Evolutionary conservation across 2,888 invertebrate genomes (phyloP).

Genomic region (Synanthedon formicaeformis): DNA sequence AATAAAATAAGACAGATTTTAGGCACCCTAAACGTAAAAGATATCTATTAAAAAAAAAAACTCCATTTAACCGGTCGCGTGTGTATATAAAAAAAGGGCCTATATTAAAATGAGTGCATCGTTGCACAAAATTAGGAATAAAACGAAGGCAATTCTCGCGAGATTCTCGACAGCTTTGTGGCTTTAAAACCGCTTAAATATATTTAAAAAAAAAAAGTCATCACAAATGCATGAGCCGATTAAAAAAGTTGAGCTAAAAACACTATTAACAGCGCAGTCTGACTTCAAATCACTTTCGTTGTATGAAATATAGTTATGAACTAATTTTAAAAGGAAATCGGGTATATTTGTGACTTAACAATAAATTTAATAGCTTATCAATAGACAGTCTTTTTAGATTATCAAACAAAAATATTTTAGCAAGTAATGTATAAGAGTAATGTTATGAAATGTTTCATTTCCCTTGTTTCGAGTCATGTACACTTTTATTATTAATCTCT

Average conservation of each 20-base stretch:
- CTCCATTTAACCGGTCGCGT: too few species aligned
- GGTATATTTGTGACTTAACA: conserved; percentile 65
- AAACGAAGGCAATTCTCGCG: conserved; percentile 1
- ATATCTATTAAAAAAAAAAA: too few species aligned
- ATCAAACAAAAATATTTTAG: conserved; percentile 35
- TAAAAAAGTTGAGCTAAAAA: conserved; percentile 7
- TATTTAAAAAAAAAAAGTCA: conserved; percentile 1
- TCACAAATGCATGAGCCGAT: conserved; percentile 3
- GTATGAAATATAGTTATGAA: conserved; percentile 44
- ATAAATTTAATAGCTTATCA: conserved; percentile 62
- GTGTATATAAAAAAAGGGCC: too few species aligned
- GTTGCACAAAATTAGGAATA: conserved; percentile 1
- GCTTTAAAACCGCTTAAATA: conserved; percentile 3
- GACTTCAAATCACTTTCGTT: conserved; percentile 59
- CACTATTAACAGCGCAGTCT: conserved; percentile 1
- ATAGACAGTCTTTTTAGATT: conserved; percentile 67
- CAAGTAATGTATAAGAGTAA: conserved; percentile 13
- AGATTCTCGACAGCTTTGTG: conserved; percentile 7
- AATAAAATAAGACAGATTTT: neutral
- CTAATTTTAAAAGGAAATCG: conserved; percentile 37
- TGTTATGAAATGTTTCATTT: neutral
- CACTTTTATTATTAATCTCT: neutral
- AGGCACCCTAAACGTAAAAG: neutral
- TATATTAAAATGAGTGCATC: too few species aligned
- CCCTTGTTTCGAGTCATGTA: neutral